These are phyloP conservation scores for Hemibagrus wyckioides DNA, from an alignment of 2,113 vertebrate species.

Conservation along the genomic window DNA sequence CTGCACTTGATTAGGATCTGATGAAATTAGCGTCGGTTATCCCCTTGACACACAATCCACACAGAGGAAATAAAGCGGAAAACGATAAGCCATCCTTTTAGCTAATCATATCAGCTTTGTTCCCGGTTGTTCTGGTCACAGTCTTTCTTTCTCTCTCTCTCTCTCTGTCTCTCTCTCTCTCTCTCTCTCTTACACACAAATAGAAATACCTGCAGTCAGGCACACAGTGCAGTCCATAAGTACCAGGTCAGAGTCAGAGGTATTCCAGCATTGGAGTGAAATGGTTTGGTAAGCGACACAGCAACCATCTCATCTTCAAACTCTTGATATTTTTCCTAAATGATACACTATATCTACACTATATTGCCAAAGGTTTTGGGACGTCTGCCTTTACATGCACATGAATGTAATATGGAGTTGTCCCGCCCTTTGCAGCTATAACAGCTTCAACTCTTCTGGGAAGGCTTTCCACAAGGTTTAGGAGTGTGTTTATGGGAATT, in stretches of 20 bases:
- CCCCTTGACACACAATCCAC: conserved; percentile 38
- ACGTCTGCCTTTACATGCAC: no score
- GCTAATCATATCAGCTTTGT: conserved; percentile 42
- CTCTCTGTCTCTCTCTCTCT: background rate
- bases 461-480: no score
- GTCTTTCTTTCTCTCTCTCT: conserved; percentile 16
- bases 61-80: conserved; percentile 38
- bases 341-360: no score
- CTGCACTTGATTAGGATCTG: conserved; percentile 41
- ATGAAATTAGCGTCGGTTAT: conserved; percentile 47
- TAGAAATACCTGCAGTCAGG: background rate
- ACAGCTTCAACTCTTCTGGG: no score
- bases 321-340: background rate
- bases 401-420: no score
- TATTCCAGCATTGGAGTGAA: background rate
- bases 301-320: background rate
- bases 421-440: no score
- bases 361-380: no score
- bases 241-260: background rate
- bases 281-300: background rate
- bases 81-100: conserved; percentile 43
- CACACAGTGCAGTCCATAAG: background rate
- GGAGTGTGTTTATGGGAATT: no score
- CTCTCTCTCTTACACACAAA: background rate
- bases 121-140: conserved; percentile 34